Evolutionary conservation across 2,888 invertebrate genomes (phyloP).

Genomic region (Tipula vernalis): DNA sequence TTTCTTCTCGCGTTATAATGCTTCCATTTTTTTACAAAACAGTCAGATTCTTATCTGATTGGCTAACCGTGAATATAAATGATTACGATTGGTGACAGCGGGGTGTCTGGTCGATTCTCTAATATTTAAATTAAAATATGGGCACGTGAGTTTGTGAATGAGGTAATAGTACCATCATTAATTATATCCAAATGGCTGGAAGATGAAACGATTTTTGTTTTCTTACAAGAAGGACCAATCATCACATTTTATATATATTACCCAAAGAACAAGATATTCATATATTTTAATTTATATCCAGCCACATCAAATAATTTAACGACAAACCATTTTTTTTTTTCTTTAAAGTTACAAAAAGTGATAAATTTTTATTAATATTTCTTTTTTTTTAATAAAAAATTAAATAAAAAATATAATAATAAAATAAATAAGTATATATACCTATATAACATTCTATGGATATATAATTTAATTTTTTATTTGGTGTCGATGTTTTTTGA

Average conservation of each 20-base stretch:
- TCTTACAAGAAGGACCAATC: background rate
- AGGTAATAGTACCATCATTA: background rate
- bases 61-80: background rate
- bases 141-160: background rate
- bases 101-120: background rate
- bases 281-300: background rate
- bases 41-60: background rate
- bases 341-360: background rate
- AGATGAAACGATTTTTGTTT: background rate
- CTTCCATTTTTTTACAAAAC: background rate
- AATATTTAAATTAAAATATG: background rate
- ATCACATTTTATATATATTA: background rate
- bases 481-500: constrained; percentile 4
- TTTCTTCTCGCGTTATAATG: background rate
- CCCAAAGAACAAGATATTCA: background rate
- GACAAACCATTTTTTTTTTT: background rate
- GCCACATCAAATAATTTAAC: constrained; percentile 4
- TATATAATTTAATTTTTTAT: constrained; percentile 4
- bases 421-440: background rate
- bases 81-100: background rate
- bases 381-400: background rate
- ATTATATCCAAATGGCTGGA: background rate
- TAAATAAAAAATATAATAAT: background rate
- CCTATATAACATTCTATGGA: background rate
- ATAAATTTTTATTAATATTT: constrained; percentile 4